Conservation (phyloP, 2,113 vertebrate species). For the Heterochromis multidens region DNA sequence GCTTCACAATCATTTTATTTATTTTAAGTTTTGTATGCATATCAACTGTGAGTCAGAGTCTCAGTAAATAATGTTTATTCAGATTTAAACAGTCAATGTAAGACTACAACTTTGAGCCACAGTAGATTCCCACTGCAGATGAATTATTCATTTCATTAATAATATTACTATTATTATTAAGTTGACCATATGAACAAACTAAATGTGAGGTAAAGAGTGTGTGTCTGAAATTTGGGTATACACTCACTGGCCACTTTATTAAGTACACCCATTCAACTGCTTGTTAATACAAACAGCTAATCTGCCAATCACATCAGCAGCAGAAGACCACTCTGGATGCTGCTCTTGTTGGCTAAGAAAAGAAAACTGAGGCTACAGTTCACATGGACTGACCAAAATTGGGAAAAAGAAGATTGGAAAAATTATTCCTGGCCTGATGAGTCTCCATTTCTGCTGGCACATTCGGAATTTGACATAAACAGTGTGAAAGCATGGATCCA, state of each 20-base stretch:
- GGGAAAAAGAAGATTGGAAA: rapidly evolving
- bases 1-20: background rate
- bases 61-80: background rate
- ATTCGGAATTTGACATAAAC: background rate
- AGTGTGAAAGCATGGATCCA: background rate
- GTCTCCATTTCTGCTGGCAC: background rate
- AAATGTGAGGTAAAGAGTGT: background rate
- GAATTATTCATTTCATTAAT: background rate
- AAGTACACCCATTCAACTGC: background rate
- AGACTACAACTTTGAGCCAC: background rate
- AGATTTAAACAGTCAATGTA: too few species aligned
- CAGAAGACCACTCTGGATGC: background rate
- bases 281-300: background rate
- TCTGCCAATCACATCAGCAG: background rate
- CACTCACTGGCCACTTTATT: background rate
- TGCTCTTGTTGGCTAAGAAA: too few species aligned
- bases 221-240: background rate
- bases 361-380: background rate
- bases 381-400: background rate
- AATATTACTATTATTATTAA: background rate
- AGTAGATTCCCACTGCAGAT: background rate
- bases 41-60: background rate
- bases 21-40: background rate
- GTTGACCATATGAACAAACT: background rate
- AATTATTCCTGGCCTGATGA: background rate